Evolutionary conservation across 1,140 invertebrate genomes (phyloP).

Genomic region (Ceratoteleas bidentatus): DNA sequence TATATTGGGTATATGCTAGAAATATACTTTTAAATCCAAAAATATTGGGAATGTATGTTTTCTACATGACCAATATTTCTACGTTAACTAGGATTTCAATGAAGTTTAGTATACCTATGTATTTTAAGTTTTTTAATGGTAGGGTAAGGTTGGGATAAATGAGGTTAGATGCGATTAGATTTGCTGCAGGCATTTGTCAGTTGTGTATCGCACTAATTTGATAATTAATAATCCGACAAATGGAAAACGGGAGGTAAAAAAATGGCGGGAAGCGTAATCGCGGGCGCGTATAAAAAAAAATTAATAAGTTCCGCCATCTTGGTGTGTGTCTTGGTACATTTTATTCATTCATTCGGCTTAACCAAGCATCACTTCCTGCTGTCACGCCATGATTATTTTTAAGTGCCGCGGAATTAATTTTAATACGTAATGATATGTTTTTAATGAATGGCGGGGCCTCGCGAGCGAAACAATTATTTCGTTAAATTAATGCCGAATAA

Average conservation of each 20-base stretch:
- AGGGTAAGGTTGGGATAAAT: no score
- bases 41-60: no score
- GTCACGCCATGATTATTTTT: conserved; percentile 66
- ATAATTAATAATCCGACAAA: conserved; percentile 36
- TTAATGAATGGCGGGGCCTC: conserved; percentile 56
- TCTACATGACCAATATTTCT: no score
- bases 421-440: conserved; percentile 61
- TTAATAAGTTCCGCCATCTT: conserved; percentile 61
- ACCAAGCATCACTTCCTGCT: conserved; percentile 66
- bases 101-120: no score
- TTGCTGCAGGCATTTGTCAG: no score
- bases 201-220: background rate
- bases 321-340: conserved; percentile 56
- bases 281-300: conserved; percentile 52
- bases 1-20: no score
- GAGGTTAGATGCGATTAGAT: no score
- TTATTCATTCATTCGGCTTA: conserved; percentile 62
- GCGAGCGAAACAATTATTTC: conserved; percentile 51
- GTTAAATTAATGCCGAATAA: conserved; percentile 49
- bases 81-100: no score
- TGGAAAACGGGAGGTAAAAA: conserved; percentile 8
- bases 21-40: no score
- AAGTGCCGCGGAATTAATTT: conserved; percentile 63
- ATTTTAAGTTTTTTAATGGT: no score
- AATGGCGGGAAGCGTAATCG: conserved; percentile 24